A percentile compares a stretch with the other conserved stretches of the same genome.
These are phyloP conservation scores for Colletes collaris DNA, from an alignment of 2,888 invertebrate species.

Conservation along the genomic window DNA sequence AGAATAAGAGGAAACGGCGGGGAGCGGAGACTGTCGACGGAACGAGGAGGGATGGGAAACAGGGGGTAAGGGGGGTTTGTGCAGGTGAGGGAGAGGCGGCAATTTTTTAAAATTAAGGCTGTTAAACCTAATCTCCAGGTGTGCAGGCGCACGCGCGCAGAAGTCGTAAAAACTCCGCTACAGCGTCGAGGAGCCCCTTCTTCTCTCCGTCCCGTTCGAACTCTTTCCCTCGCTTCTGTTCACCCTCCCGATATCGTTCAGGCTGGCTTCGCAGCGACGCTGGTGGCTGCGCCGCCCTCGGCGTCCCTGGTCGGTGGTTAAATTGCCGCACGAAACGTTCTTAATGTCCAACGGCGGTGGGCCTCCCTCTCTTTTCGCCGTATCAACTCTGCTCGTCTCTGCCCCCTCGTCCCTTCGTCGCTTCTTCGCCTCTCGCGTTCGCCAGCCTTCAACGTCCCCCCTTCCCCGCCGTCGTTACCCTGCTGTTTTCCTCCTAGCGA, in stretches of 20 bases:
- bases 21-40: slow-evolving; percentile 29
- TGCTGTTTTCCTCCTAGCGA: slow-evolving; percentile 3
- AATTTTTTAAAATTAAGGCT: slow-evolving; percentile 79
- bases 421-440: slow-evolving; percentile 28
- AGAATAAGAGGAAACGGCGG: slow-evolving; percentile 55
- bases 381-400: slow-evolving; percentile 40
- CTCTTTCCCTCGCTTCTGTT: slow-evolving; percentile 33
- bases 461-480: slow-evolving; percentile 3
- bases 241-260: slow-evolving; percentile 34
- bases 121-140: slow-evolving; percentile 79
- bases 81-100: slow-evolving; percentile 57
- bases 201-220: slow-evolving; percentile 33
- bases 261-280: slow-evolving; percentile 55
- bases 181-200: slow-evolving; percentile 20
- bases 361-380: slow-evolving; percentile 42
- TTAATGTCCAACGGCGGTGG: slow-evolving; percentile 72
- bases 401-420: slow-evolving; percentile 20
- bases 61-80: no score
- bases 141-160: slow-evolving; percentile 65
- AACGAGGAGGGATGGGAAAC: no score
- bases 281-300: slow-evolving; percentile 59
- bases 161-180: slow-evolving; percentile 70
- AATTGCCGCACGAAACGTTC: slow-evolving; percentile 75
- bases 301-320: slow-evolving; percentile 67
- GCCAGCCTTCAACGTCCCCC: neutral